Evolutionary conservation across 1,140 invertebrate species (phyloP), one percentile per base, ranked within the genome.

Genomic region (Pomacea maculata): DNA sequence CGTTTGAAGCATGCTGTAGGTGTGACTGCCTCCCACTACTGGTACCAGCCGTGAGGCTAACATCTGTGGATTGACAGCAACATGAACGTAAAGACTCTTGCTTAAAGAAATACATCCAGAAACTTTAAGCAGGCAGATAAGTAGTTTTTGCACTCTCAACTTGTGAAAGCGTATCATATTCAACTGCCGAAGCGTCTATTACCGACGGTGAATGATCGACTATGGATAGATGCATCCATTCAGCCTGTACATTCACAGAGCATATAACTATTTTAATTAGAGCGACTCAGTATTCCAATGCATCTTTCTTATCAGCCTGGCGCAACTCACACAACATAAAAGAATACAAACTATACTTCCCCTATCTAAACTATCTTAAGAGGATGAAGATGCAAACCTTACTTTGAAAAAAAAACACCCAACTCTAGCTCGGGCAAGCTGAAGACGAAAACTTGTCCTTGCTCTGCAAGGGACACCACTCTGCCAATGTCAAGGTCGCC

Each of bases 1-100:
- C 21, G 76, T 77, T 63, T 68, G 57, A 54, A 78, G 77, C 64
- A 78, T 21, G 2, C 77, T 67, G 54, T 52, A 52, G 15, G 70
- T 17, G 15, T 78, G 77, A 12, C 34, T 29, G 65, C 55, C 77
- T 45, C 77, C 34, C 19, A 78, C 65, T 21, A 45, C 68, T 65
- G n/a, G 63, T 12, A 67, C 77, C 19, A 78, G 29, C 77, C 67
- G 67, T 65, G 57, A 54, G 34, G 63, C 34, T 21, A 76, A 25
- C 21, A 70, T 70, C 67, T 70, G 67, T 12, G 17, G 17, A 65
- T 7, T 65, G n/a, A n/a, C 64, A 6, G 34, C 34, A 45, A 65
- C 64, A n/a, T 65, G 64, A 19, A n/a, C 64, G 25, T 25, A 25
- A 25, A 65, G n/a, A 19, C 17, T n/a, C n/a, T 70, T 70, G 12